Conservation (phyloP, 2,113 vertebrate species). For the Chionomys nivalis region DNA sequence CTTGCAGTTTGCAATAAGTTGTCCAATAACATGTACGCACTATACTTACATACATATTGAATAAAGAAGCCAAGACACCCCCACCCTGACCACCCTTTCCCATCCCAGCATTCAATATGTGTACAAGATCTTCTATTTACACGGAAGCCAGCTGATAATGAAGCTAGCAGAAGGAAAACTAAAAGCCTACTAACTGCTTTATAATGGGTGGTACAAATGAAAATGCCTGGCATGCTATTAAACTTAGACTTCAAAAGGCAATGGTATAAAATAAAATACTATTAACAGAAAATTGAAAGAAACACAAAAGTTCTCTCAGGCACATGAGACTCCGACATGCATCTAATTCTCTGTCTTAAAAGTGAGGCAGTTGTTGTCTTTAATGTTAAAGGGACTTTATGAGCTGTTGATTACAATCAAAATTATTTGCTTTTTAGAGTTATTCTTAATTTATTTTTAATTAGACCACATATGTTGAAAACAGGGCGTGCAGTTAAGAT, state of each 20-base stretch:
- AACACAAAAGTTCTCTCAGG: slow-evolving; percentile 85
- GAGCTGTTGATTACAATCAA: slow-evolving; percentile 79
- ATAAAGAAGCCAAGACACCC: slow-evolving; percentile 5
- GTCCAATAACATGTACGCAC: slow-evolving; percentile 26
- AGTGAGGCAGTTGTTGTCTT: slow-evolving; percentile 82
- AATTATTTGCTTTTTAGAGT: slow-evolving; percentile 88
- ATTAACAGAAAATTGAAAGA: slow-evolving; percentile 78
- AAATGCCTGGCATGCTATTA: slow-evolving; percentile 86
- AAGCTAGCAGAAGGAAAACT: slow-evolving; percentile 76
- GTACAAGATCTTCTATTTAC: background rate
- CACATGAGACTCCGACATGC: slow-evolving; percentile 88
- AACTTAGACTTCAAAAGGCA: slow-evolving; percentile 85
- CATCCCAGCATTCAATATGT: background rate
- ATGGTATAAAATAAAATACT: slow-evolving; percentile 82
- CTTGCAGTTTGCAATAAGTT: background rate
- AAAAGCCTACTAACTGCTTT: slow-evolving; percentile 82
- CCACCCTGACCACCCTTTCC: background rate
- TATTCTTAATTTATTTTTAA: slow-evolving; percentile 85
- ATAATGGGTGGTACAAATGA: slow-evolving; percentile 83
- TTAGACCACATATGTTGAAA: slow-evolving; percentile 79
- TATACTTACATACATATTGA: background rate
- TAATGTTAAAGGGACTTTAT: slow-evolving; percentile 91
- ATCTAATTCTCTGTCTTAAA: slow-evolving; percentile 81
- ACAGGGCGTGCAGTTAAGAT: slow-evolving; percentile 77
- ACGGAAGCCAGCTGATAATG: slow-evolving; percentile 80